Evolutionary conservation across 1,140 invertebrate species (phyloP), one percentile per base, ranked within the genome.

Genomic region (Pseudomyrmex dendroicus): DNA sequence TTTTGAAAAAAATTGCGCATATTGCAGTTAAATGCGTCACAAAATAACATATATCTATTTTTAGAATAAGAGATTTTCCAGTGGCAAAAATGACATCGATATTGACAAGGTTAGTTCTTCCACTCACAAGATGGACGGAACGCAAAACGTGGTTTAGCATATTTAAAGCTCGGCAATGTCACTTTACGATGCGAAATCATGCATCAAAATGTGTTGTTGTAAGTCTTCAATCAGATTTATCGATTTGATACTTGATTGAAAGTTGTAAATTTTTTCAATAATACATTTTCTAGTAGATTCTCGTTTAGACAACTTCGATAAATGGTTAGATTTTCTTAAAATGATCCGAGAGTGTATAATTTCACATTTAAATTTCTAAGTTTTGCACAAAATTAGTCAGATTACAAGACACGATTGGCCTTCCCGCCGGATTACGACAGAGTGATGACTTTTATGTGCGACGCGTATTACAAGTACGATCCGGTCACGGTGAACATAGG

Each of bases 401-500:
- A 64, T 54, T 89, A 84, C 73, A 74, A 25, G 3, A 84, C 85
- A 12, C 85, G 91, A 68, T 62, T 92, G n/a, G 92, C 92, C 2
- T 64, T 89, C 25, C 91, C 91, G 0, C 12, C 20, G 2, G 91
- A 93, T 68, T 91, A 91, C 68, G 83, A 91, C 9, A 85, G 76
- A 52, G 77, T 93, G 8, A 84, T 91, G 70, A 83, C 84, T 2
- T 91, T 94, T 68, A 92, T 93, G 90, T 35, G 67, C 46, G 84
- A 89, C 0, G 85, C 85, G 9, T 93, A 90, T 62, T 92, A 89
- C 67, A 91, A 85, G 13, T 35, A 76, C 2, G 93, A 93, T 12
- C 90, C 92, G 9, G 17, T 70, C 12, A 73, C 92, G 7, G 67
- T 88, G 13, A 91, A 90, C 72, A 84, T 91, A 0, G 91, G 90